phyloP scores from a whole-genome alignment of 2,797 vertebrate genomes.

The Lepidocolaptes lacrymiger region DNA sequence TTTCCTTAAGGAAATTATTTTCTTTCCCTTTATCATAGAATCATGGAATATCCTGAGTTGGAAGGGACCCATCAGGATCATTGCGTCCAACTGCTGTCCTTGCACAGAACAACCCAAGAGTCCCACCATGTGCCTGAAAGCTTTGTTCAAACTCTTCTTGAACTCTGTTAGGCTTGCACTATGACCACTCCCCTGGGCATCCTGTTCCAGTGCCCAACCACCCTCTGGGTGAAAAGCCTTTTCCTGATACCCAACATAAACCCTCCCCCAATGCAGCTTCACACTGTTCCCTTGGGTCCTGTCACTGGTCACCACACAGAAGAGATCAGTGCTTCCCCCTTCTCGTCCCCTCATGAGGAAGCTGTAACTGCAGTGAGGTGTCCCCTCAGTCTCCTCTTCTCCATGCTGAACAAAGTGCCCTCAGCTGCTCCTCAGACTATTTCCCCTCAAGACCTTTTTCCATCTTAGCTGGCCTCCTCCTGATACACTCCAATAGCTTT shows the following conservation, averaged over 20 bases:
- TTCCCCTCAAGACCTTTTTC: background rate
- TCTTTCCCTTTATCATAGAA: background rate
- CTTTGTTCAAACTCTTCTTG: background rate
- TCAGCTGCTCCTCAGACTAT: background rate
- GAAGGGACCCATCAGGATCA: background rate
- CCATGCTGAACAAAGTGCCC: background rate
- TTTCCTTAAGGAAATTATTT: background rate
- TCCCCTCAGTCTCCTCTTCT: background rate
- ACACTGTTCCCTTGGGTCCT: background rate
- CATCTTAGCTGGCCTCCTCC: background rate
- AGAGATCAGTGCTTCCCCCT: background rate
- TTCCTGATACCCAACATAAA: background rate
- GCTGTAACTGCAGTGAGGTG: background rate
- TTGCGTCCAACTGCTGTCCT: background rate
- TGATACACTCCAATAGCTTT: background rate
- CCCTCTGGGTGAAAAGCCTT: background rate
- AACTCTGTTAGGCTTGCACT: background rate
- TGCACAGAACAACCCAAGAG: background rate
- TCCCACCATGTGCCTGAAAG: background rate
- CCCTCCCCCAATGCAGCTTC: background rate
- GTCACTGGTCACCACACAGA: background rate
- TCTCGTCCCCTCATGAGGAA: background rate
- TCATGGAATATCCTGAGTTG: background rate
- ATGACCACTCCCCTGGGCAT: background rate
- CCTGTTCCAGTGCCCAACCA: rapidly evolving